Conservation (phyloP, 2,888 invertebrate species). For the Drosophila cognata region DNA sequence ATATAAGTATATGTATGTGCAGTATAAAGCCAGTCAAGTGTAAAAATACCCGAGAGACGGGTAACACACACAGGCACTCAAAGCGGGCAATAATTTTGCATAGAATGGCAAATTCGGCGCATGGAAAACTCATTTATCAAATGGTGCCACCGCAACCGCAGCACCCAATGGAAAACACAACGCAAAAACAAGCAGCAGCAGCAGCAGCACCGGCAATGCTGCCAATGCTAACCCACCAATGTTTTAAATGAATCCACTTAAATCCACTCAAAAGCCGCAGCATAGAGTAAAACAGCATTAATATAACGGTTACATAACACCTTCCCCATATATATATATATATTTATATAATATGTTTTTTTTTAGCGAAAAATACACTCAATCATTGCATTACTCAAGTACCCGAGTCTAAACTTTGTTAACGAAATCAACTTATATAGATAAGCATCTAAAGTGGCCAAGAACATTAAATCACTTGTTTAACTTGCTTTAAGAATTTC, state of each 20-base stretch:
- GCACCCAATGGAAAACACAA: constrained; percentile 29
- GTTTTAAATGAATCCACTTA: constrained; percentile 78
- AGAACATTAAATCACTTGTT: neutral
- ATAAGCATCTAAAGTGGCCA: neutral
- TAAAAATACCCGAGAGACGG: constrained; percentile 45
- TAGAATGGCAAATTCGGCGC: constrained; percentile 59
- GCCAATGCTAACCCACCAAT: constrained; percentile 51
- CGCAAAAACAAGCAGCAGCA: constrained; percentile 42
- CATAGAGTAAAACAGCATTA: constrained; percentile 38
- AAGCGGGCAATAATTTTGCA: constrained; percentile 54
- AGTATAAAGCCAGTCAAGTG: constrained; percentile 63
- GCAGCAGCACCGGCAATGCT: too few relatives aligned
- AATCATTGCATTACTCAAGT: neutral
- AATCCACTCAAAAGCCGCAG: constrained; percentile 64
- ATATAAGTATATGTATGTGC: constrained; percentile 16
- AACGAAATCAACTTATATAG: neutral
- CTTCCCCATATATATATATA: constrained; percentile 8
- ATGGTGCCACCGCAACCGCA: constrained; percentile 57
- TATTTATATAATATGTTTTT: neutral
- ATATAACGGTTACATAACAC: constrained; percentile 7
- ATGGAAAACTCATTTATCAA: constrained; percentile 80
- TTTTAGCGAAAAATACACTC: neutral
- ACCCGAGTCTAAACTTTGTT: neutral
- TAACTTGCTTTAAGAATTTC: neutral
- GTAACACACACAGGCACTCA: constrained; percentile 3